Conservation (phyloP, 2,797 vertebrate species). For the Alcedo atthis region DNA sequence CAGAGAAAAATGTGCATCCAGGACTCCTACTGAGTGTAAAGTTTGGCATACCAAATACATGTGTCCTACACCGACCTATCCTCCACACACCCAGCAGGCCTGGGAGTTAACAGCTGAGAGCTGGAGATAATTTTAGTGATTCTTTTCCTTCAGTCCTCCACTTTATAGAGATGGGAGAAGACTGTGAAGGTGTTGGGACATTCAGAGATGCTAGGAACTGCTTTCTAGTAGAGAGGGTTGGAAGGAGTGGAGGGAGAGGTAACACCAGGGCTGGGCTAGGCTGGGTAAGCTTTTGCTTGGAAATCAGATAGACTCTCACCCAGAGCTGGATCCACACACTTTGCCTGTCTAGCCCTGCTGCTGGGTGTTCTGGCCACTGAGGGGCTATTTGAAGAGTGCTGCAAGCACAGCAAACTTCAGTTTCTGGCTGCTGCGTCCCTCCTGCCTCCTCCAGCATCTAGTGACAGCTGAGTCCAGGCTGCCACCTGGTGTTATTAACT, state of each 20-base stretch:
- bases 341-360: background rate
- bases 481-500: background rate
- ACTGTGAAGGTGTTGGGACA: background rate
- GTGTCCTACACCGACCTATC: background rate
- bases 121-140: background rate
- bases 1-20: background rate
- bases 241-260: background rate
- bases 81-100: background rate
- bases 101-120: background rate
- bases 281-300: background rate
- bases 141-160: background rate
- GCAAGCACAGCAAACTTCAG: background rate
- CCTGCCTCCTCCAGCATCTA: background rate
- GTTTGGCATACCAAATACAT: rapidly evolving
- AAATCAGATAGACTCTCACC: background rate
- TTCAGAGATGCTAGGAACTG: background rate
- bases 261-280: background rate
- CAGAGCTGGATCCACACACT: too few relatives aligned
- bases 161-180: background rate
- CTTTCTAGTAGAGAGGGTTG: background rate
- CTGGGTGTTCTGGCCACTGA: background rate
- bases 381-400: background rate
- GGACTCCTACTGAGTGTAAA: background rate
- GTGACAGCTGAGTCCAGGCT: background rate
- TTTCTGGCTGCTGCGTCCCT: background rate